Evolutionary conservation across 2,113 vertebrate genomes (phyloP), one percentile per base, ranked within the genome.

Genomic region (Cyanoderma ruficeps): DNA sequence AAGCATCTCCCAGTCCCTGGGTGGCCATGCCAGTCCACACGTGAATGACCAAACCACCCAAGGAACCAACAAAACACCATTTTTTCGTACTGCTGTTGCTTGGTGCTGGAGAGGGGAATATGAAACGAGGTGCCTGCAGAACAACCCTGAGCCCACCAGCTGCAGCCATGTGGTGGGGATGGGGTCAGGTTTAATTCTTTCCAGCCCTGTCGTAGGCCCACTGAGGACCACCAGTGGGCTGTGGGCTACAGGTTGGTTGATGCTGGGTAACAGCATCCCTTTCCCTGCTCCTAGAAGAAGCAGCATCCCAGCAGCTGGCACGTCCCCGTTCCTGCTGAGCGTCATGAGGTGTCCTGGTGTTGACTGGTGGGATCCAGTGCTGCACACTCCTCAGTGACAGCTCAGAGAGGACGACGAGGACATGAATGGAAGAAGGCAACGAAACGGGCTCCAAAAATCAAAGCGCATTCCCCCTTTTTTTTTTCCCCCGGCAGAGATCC

Each of bases 1-100:
- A 25, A 4, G 47, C 46, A 56, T 76, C 16, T 49, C n/a, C 28
- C 1, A 0, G 53, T 44, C 55, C 65, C 80, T 68, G 69, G n/a
- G 44, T 68, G 79, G 27, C 42, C 0, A 0, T 80, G n/a, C 15
- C 61, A 1, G 0, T 56, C 37, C 0, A 0, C 28, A 24, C 3
- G 0, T 11, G 22, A 72, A 18, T 0, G 3, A 76, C n/a, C 28
- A 39, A 42, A 47, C 30, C 39, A 64, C 49, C 8, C 59, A 25
- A 59, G 23, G 57, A 72, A 50, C 22, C 23, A 47, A 15, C 33
- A 39, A 50, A 83, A 33, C 13, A 15, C 7, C 1, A 0, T 5
- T 49, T 83, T 64, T 64, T 67, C 0, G 0, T 31, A 14, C 17
- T 13, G 0, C 12, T 56, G 31, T 77, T 56, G n/a, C 55, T 56